These are phyloP conservation scores for Buphagus erythrorhynchus DNA, from an alignment of 2,797 vertebrate genomes.

Conservation along the genomic window DNA sequence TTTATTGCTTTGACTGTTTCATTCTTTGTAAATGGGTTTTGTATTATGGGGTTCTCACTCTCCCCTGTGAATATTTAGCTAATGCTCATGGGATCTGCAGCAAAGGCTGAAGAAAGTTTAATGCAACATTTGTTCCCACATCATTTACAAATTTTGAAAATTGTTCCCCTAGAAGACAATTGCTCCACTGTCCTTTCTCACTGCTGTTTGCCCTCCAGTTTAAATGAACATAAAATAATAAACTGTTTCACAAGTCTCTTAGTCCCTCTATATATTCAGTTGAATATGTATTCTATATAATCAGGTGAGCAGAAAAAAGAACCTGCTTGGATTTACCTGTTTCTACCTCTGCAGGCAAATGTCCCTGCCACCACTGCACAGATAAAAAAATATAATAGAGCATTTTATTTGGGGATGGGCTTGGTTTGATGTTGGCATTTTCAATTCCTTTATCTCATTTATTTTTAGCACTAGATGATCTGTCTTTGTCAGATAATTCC, in stretches of 20 bases:
- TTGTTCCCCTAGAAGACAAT: neutral
- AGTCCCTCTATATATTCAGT: neutral
- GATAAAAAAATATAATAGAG: neutral
- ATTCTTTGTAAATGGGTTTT: neutral
- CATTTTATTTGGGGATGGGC: neutral
- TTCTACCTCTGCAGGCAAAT: neutral
- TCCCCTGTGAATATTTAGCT: neutral
- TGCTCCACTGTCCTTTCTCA: neutral
- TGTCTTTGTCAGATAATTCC: constrained; percentile 14
- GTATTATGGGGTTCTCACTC: neutral
- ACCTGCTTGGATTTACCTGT: neutral
- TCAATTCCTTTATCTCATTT: neutral
- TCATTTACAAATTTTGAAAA: neutral
- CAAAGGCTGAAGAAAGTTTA: neutral
- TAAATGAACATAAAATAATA: neutral
- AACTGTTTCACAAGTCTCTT: neutral
- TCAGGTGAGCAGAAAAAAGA: neutral
- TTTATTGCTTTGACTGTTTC: neutral
- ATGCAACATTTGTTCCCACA: neutral
- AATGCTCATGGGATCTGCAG: neutral
- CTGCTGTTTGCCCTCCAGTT: neutral
- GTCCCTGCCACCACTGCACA: neutral
- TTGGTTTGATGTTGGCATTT: neutral
- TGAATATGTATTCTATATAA: neutral
- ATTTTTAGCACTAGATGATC: neutral